phyloP scores from a whole-genome alignment of 2,888 invertebrate species.

The Quadroppia sp. region DNA sequence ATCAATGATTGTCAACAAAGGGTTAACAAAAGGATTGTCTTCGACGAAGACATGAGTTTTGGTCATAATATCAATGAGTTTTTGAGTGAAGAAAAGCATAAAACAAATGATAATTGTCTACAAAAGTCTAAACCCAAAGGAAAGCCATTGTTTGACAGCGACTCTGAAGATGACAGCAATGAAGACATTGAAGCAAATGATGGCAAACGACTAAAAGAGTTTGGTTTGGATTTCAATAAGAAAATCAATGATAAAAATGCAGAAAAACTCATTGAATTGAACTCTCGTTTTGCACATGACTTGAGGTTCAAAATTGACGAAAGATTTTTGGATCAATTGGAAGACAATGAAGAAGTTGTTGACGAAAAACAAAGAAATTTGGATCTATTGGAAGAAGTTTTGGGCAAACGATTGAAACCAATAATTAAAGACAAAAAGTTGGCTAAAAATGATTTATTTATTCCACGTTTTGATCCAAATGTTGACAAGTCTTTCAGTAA shows the following conservation, averaged over 20 bases:
- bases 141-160: constrained; percentile 22
- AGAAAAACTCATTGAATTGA: constrained; percentile 41
- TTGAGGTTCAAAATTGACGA: constrained; percentile 42
- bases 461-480: constrained; percentile 41
- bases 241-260: constrained; percentile 33
- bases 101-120: constrained; percentile 2
- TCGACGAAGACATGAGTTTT: neutral
- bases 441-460: neutral
- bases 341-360: constrained; percentile 28
- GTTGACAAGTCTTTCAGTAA: constrained; percentile 12
- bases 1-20: constrained; percentile 4
- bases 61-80: neutral
- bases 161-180: constrained; percentile 14
- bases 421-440: neutral
- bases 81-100: neutral
- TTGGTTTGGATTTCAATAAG: constrained; percentile 13
- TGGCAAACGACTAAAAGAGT: neutral
- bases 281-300: constrained; percentile 42
- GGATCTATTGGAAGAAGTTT: constrained; percentile 38
- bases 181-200: constrained; percentile 26
- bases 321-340: constrained; percentile 39
- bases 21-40: constrained; percentile 27
- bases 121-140: neutral
- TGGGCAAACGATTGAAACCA: constrained; percentile 36
- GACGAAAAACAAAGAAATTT: constrained; percentile 40